Conservation (phyloP, 2,888 invertebrate genomes). For the Tipula lateralis region DNA sequence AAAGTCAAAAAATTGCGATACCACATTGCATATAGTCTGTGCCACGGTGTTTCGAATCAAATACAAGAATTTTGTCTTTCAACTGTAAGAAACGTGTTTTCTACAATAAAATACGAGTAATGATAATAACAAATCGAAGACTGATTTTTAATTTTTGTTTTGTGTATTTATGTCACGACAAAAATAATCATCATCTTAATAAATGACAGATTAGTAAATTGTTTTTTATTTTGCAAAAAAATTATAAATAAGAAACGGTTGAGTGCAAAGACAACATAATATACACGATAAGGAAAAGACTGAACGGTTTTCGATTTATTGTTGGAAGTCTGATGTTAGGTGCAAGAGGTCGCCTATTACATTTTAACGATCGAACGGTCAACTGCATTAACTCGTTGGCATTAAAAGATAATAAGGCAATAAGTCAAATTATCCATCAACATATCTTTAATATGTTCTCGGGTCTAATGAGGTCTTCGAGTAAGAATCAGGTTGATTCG, state of each 20-base stretch:
- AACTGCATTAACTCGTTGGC: too few relatives aligned
- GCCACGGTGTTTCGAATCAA: neutral
- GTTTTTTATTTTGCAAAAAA: neutral
- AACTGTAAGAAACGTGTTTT: neutral
- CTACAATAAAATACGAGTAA: neutral
- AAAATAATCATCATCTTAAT: slow-evolving; percentile 24
- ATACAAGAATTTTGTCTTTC: neutral
- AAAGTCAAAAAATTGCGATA: slow-evolving; percentile 4
- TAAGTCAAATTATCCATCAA: too few relatives aligned
- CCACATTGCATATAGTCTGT: neutral
- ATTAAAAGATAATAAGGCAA: too few relatives aligned
- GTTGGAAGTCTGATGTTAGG: too few relatives aligned
- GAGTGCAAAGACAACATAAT: too few relatives aligned
- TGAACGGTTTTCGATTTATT: neutral
- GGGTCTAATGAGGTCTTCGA: too few relatives aligned
- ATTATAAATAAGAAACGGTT: neutral
- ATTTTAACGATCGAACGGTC: too few relatives aligned
- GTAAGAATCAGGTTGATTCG: too few relatives aligned
- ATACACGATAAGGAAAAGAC: neutral
- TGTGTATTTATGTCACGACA: neutral
- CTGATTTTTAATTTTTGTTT: neutral
- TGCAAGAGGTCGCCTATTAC: too few relatives aligned
- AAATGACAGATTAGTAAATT: slow-evolving; percentile 19
- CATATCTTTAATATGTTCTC: too few relatives aligned
- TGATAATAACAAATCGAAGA: neutral